A percentile compares a stretch with the other conserved stretches of the same genome.
These are phyloP conservation scores for Acronicta alni DNA, from an alignment of 2,888 invertebrate species.

Conservation along the genomic window DNA sequence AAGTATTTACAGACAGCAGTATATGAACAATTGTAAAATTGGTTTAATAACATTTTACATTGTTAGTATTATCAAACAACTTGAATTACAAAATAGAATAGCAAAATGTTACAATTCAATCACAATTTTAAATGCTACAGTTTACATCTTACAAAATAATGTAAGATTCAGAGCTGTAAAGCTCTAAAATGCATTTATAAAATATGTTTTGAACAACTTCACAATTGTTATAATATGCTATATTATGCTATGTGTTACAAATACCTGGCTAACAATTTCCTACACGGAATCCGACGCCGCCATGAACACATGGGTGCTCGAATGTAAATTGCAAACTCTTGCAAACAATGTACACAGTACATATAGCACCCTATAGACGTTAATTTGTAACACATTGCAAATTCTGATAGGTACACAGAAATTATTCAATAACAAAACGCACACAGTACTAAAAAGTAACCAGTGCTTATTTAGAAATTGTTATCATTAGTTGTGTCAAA, in stretches of 20 bases:
- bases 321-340: conserved; percentile 15
- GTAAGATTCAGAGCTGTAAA: conserved; percentile 23
- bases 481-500: conserved; percentile 40
- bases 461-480: conserved; percentile 33
- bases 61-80: conserved; percentile 22
- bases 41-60: conserved; percentile 28
- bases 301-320: conserved; percentile 12
- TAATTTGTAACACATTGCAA: conserved; percentile 43
- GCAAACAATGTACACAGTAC: conserved; percentile 51
- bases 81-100: conserved; percentile 40
- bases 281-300: conserved; percentile 5
- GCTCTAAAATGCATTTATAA: conserved; percentile 35
- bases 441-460: conserved; percentile 34
- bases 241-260: conserved; percentile 38
- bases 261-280: conserved; percentile 15
- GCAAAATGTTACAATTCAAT: conserved; percentile 31
- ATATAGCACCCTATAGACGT: conserved; percentile 23
- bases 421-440: conserved; percentile 33
- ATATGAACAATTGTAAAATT: conserved; percentile 60
- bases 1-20: conserved; percentile 45
- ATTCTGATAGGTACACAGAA: conserved; percentile 15
- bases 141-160: conserved; percentile 40
- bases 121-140: conserved; percentile 29
- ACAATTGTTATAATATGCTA: conserved; percentile 49
- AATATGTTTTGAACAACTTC: conserved; percentile 27